phyloP scores from a whole-genome alignment of 2,888 invertebrate genomes.

The Dynastes hyllus region DNA sequence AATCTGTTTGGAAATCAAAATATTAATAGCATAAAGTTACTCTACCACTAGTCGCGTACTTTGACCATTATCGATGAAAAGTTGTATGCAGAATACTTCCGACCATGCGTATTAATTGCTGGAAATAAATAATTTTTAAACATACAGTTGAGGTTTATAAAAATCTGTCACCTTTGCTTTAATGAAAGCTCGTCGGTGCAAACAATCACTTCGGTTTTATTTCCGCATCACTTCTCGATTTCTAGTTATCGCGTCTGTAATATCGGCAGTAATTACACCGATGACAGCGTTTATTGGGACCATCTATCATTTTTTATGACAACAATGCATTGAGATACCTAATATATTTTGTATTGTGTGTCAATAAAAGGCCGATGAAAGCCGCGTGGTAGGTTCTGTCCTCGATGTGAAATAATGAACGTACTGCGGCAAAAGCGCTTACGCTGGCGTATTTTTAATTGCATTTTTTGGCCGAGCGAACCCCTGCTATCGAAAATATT shows the following conservation, averaged over 20 bases:
- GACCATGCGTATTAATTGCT: too few relatives aligned
- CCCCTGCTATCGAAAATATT: constrained; percentile 25
- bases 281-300: constrained; percentile 12
- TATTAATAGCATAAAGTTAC: too few relatives aligned
- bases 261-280: constrained; percentile 14
- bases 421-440: constrained; percentile 2
- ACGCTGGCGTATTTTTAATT: constrained; percentile 41
- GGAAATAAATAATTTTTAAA: too few relatives aligned
- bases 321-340: constrained; percentile 16
- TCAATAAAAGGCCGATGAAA: constrained; percentile 25
- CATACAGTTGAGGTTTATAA: too few relatives aligned
- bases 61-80: too few relatives aligned
- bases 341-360: constrained; percentile 39
- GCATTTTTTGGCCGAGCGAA: constrained; percentile 14
- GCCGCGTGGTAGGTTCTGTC: constrained; percentile 2
- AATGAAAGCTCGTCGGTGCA: neutral
- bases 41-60: too few relatives aligned
- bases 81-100: too few relatives aligned
- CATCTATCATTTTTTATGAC: constrained; percentile 43
- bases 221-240: neutral
- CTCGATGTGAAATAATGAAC: constrained; percentile 17
- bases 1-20: too few relatives aligned
- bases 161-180: too few relatives aligned
- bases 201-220: neutral
- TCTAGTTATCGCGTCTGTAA: neutral